Percentiles rank a stretch among this genome's conserved stretches.
Conservation (phyloP, 2,888 invertebrate genomes). For the Patella depressa region DNA sequence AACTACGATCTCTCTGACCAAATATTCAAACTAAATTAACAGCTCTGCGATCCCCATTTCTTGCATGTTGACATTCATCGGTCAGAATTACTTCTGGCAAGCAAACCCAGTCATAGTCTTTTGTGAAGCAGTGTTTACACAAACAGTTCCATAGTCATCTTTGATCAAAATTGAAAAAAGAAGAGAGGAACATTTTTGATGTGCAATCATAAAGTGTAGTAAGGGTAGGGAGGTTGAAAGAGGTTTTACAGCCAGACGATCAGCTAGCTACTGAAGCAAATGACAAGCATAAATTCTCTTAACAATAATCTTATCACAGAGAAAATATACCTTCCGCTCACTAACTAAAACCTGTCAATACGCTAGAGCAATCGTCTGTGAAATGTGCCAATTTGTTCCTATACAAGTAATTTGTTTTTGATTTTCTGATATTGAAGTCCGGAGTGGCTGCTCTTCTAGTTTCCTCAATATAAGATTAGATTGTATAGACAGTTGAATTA, state of each 20-base stretch:
- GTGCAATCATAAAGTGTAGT: too few species aligned
- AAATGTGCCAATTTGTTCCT: constrained; percentile 12
- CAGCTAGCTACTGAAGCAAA: constrained; percentile 3
- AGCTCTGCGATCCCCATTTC: constrained; percentile 9
- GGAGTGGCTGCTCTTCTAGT: neutral
- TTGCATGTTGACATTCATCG: constrained; percentile 13
- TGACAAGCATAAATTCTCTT: neutral
- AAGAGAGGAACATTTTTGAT: too few species aligned
- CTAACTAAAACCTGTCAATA: neutral
- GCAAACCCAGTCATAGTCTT: neutral
- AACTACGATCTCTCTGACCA: constrained; percentile 14
- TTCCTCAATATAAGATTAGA: too few species aligned
- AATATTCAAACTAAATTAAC: constrained; percentile 20
- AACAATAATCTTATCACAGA: neutral
- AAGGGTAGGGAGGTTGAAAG: too few species aligned
- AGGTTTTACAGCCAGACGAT: neutral
- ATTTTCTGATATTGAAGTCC: constrained; percentile 5
- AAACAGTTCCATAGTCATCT: constrained; percentile 8
- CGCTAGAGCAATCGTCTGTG: constrained; percentile 4
- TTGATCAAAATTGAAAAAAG: neutral
- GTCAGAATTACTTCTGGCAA: neutral
- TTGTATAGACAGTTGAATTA: too few species aligned
- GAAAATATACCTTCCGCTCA: neutral
- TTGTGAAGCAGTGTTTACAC: constrained; percentile 9
- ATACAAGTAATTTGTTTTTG: constrained; percentile 8